Evolutionary conservation across 1,140 invertebrate species (phyloP), one percentile per base, ranked within the genome.

Genomic region (Potamilus streckersoni): DNA sequence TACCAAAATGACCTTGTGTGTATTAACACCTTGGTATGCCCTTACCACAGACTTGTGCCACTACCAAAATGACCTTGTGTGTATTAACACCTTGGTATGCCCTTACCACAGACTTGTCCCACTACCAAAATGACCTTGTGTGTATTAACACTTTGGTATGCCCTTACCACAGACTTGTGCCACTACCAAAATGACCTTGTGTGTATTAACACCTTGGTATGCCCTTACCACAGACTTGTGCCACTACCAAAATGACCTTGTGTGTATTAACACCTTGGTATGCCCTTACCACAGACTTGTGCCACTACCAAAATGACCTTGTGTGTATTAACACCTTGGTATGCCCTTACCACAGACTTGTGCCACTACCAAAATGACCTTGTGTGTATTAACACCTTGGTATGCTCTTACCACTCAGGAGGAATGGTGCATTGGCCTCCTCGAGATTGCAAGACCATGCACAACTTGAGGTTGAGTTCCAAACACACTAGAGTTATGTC

Each of bases 381-480:
- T 69, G 78, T 82, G n/a, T 65, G 71, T 49, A 85, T 78, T 14
- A 79, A 23, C 16, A 82, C 55, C 23, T 70, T 66, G 55, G n/a
- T 77, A 63, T 20, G 61, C 3, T 81, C 81, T 55, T 71, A n/a
- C 60, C 16, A 66, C 65, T 79, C 84, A 86, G 20, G 15, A 85
- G n/a, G 3, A 86, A 69, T 56, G 74, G 61, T 13, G 75, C 79
- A 64, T 86, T 84, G 15, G 84, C 85, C 71, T 86, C 83, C 73
- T 85, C 80, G 61, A 84, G 83, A 59, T 71, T 78, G 67, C 83
- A 83, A 78, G 4, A 19, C 12, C 20, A 58, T 27, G 16, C 62
- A 57, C 16, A 31, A n/a, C 27, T 67, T 23, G 23, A 14, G 66
- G n/a, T 20, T 49, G 49, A 31, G n/a, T 68, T 16, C 66, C 23